A percentile compares a stretch with the other conserved stretches of the same genome.
phyloP scores from a whole-genome alignment of 2,797 vertebrate species.

The Molothrus aeneus region DNA sequence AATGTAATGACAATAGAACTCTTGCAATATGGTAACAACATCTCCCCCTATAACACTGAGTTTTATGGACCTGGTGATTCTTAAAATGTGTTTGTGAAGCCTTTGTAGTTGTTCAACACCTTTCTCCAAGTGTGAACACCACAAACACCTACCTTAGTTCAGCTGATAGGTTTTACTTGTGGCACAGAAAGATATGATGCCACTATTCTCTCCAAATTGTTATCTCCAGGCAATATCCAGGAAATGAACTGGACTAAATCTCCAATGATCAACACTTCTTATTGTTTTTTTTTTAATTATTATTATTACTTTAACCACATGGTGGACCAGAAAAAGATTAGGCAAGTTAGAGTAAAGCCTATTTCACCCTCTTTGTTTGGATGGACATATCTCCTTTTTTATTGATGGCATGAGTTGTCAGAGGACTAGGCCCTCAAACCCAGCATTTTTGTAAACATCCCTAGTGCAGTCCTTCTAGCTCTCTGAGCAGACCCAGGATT shows the following conservation, averaged over 20 bases:
- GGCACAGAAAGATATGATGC: neutral
- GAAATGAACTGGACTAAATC: neutral
- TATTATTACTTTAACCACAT: neutral
- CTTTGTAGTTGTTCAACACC: neutral
- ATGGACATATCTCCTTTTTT: neutral
- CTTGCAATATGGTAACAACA: too few species aligned
- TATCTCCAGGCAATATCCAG: neutral
- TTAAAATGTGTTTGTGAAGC: neutral
- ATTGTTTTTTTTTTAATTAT: neutral
- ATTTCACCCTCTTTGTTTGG: neutral
- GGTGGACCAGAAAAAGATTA: neutral
- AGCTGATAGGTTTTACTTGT: neutral
- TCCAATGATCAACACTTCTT: fast-evolving
- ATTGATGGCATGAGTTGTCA: neutral
- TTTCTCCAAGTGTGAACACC: neutral
- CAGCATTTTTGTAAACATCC: neutral
- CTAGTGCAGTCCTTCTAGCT: neutral
- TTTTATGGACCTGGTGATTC: neutral
- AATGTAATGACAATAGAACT: too few species aligned
- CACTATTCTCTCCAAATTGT: neutral
- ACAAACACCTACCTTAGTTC: neutral
- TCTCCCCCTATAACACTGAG: neutral
- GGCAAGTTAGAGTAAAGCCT: neutral
- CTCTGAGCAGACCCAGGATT: neutral
- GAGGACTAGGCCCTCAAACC: neutral